phyloP scores from a whole-genome alignment of 2,888 invertebrate genomes.

The Apodemia hepburni region DNA sequence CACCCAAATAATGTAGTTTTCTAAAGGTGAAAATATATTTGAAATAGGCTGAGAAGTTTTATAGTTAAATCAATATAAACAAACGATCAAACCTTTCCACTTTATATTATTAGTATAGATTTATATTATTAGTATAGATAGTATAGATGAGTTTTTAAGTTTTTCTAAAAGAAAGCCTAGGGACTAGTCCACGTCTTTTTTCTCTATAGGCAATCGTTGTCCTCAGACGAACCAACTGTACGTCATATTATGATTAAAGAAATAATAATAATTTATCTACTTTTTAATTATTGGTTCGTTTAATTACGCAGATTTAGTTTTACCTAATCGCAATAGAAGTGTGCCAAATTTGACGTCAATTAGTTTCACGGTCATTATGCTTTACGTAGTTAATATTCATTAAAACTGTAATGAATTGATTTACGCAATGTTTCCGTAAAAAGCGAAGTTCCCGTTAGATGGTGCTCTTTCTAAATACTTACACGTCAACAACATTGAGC shows the following conservation, averaged over 20 bases:
- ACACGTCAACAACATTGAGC: background rate
- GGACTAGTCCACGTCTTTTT: too few relatives aligned
- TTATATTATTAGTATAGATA: too few relatives aligned
- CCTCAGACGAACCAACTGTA: too few relatives aligned
- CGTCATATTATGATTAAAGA: background rate
- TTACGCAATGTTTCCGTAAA: background rate
- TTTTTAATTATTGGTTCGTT: background rate
- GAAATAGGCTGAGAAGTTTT: too few relatives aligned
- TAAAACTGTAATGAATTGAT: slow-evolving; percentile 7
- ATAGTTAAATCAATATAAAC: too few relatives aligned
- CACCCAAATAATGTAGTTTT: too few relatives aligned
- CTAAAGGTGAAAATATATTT: too few relatives aligned
- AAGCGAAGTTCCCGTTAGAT: background rate
- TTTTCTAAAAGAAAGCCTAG: too few relatives aligned
- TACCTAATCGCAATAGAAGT: slow-evolving; percentile 8
- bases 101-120: too few relatives aligned
- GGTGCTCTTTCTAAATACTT: background rate
- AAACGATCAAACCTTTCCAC: too few relatives aligned
- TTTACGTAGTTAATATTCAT: slow-evolving; percentile 13
- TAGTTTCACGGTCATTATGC: slow-evolving; percentile 4
- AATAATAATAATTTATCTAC: background rate
- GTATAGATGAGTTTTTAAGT: too few relatives aligned
- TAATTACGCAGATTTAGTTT: background rate
- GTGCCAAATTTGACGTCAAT: slow-evolving; percentile 3
- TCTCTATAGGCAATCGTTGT: too few relatives aligned